These are phyloP conservation scores for Periophthalmodon schlosseri DNA, from an alignment of 2,113 vertebrate species.

Conservation along the genomic window DNA sequence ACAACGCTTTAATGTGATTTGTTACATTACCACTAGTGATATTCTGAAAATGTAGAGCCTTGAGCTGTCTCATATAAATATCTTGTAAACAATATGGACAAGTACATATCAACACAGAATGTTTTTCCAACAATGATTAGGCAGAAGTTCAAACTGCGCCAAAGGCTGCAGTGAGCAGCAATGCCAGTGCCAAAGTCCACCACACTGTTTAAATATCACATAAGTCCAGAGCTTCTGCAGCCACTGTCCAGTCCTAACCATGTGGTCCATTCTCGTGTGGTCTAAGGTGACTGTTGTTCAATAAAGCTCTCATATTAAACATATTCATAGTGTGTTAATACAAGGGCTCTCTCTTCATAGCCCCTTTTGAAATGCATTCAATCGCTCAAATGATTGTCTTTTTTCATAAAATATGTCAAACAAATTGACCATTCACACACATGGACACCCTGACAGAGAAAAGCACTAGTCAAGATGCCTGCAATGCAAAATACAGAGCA, in stretches of 20 bases:
- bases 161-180: constrained; percentile 6
- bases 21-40: constrained; percentile 66
- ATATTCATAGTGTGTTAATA: constrained; percentile 58
- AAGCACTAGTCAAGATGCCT: constrained; percentile 62
- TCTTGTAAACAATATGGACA: constrained; percentile 71
- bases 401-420: constrained; percentile 65
- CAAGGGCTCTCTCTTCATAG: constrained; percentile 47
- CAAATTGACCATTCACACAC: constrained; percentile 48
- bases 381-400: constrained; percentile 76
- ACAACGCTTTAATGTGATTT: constrained; percentile 71
- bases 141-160: constrained; percentile 51
- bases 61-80: constrained; percentile 72
- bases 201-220: constrained; percentile 39
- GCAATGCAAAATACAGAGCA: constrained; percentile 59
- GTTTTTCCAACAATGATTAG: constrained; percentile 61
- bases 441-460: constrained; percentile 62
- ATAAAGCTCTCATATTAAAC: constrained; percentile 66
- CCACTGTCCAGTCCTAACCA: constrained; percentile 41
- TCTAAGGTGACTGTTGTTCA: constrained; percentile 48
- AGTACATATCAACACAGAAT: constrained; percentile 67
- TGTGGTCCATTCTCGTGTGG: constrained; percentile 46
- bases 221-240: constrained; percentile 33
- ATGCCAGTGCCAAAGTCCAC: constrained; percentile 35
- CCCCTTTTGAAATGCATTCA: constrained; percentile 45
- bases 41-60: constrained; percentile 59